phyloP scores from a whole-genome alignment of 1,140 invertebrate genomes.

The Leptestheria dahalacensis region DNA sequence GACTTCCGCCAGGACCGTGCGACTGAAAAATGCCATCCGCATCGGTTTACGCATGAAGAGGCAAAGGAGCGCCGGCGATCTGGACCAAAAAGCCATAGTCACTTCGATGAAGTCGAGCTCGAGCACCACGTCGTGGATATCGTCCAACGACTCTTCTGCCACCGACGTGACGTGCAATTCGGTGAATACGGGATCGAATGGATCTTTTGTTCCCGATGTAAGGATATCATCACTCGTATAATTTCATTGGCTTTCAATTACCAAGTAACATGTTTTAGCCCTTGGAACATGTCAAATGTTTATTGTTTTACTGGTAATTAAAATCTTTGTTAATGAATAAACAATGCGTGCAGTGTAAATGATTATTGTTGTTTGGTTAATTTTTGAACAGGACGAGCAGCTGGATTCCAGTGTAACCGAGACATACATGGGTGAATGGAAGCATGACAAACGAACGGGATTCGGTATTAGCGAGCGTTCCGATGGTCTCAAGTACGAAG shows the following conservation, averaged over 20 bases:
- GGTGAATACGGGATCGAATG: conserved; percentile 87
- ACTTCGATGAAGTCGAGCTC: conserved; percentile 77
- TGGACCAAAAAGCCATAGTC: conserved; percentile 73
- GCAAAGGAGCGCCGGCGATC: conserved; percentile 90
- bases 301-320: too few relatives aligned
- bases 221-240: too few relatives aligned
- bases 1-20: conserved; percentile 62
- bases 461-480: conserved; percentile 95
- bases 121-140: conserved; percentile 73
- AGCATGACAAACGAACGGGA: conserved; percentile 96
- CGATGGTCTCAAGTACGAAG: conserved; percentile 91
- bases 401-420: conserved; percentile 93
- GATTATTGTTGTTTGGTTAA: too few relatives aligned
- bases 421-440: conserved; percentile 99
- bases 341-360: too few relatives aligned
- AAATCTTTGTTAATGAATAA: too few relatives aligned
- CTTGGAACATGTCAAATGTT: too few relatives aligned
- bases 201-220: conserved; percentile 87
- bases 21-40: conserved; percentile 69
- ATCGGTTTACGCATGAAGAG: conserved; percentile 80
- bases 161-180: conserved; percentile 59
- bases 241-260: too few relatives aligned
- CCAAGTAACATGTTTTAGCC: too few relatives aligned
- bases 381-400: conserved; percentile 77
- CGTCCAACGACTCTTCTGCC: conserved; percentile 68